Percentiles rank a stretch among this genome's conserved stretches.
These are phyloP conservation scores for Anneissia japonica DNA, from an alignment of 35 echinoderm and acorn worm genomes.

Conservation along the genomic window DNA sequence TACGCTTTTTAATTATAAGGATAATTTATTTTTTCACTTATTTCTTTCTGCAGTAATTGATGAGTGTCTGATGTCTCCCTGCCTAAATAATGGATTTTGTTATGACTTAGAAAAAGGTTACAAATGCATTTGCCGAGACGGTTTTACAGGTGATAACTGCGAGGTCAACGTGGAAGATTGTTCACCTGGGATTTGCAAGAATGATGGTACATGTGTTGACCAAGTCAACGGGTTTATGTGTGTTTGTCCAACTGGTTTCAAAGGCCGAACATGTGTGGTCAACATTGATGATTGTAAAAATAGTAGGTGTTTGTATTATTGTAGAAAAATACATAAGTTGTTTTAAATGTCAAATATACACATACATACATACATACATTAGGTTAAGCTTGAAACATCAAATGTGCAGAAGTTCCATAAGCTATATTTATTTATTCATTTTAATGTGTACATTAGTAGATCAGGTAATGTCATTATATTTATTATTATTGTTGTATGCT, in stretches of 20 bases:
- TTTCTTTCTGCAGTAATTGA: neutral
- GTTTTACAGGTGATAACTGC: slow-evolving; percentile 44
- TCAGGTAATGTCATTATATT: too few relatives aligned
- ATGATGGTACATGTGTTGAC: slow-evolving; percentile 37
- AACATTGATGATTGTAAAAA: neutral
- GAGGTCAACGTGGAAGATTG: slow-evolving; percentile 58
- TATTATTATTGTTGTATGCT: too few relatives aligned
- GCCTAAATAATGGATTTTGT: neutral
- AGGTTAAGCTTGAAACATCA: too few relatives aligned
- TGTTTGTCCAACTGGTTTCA: slow-evolving; percentile 35
- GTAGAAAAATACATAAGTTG: too few relatives aligned
- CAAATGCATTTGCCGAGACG: slow-evolving; percentile 26
- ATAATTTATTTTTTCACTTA: too few relatives aligned
- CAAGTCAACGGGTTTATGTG: slow-evolving; percentile 26
- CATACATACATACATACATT: too few relatives aligned
- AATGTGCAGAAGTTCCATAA: too few relatives aligned
- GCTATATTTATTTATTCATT: too few relatives aligned
- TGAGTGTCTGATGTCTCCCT: neutral
- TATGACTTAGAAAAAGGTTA: slow-evolving; percentile 30
- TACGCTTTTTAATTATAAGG: neutral
- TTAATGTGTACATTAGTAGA: too few relatives aligned
- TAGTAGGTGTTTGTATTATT: neutral
- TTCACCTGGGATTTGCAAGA: slow-evolving; percentile 28
- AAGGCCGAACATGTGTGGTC: slow-evolving; percentile 17
- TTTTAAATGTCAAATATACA: too few relatives aligned